Evolutionary conservation across 2,113 vertebrate genomes (phyloP), one percentile per base, ranked within the genome.

Genomic region (Cisticola juncidis): DNA sequence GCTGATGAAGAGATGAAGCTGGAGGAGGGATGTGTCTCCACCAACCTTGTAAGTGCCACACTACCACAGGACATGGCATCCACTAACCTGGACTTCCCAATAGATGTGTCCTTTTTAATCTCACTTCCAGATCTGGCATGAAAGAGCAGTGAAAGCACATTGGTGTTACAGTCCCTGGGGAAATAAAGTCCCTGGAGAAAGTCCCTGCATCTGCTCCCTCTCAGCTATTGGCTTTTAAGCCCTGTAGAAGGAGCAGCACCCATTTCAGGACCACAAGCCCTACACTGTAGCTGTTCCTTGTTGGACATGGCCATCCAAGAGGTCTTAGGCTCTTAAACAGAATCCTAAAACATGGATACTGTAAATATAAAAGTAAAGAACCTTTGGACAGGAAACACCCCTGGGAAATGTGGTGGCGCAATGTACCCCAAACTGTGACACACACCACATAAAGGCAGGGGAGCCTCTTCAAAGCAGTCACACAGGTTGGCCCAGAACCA

Each of bases 401-500:
- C 70, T 47, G 62, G 78, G 90, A 91, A 95, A 94, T 1, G 53
- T 58, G 61, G 50, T 90, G 93, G 58, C 0, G 22, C 71, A 94
- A 90, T 0, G 1, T 5, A 86, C 66, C 51, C 76, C 58, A 40
- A 56, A 62, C 38, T 54, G 57, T 79, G 90, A 88, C 24, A 40
- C 64, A 58, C 0, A 14, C 51, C 92, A 94, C 76, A 64, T 54
- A 61, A 86, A 83, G 62, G 76, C 92, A 73, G 79, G 72, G 50
- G 68, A 97, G 79, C 72, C 48, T 92, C 70, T 54, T 81, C 76
- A 83, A 88, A 95, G 88, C 76, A 68, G 88, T 81, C 88, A 62
- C 92, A 81, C 64, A 74, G 68, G 92, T 6, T 97, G 92, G 79
- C 74, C 68, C 92, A 90, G 91, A 73, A 97, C 51, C 72, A 94